Base-by-base conservation (phyloP, 2,797 vertebrate species). In the Monodelphis domestica region DNA sequence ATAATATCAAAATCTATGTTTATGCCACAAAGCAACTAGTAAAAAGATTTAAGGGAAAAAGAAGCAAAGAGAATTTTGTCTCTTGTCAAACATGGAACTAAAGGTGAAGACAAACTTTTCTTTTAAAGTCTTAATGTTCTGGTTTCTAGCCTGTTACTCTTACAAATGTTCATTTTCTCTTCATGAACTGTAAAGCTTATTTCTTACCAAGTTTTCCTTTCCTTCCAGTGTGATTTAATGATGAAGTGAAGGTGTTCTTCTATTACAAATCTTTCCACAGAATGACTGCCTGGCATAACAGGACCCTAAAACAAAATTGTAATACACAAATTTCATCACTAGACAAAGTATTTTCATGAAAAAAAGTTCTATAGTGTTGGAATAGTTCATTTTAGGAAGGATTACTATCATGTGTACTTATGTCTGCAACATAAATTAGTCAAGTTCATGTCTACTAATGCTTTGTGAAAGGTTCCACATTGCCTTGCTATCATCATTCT, bases 211-310 rank as follows among this genome's bases (percentile, higher is more conserved):
- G 99, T 99, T 96, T 99, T 99, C 96, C 99, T 99, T 98, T 99
- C 99, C 93, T 97, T 99, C 99, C 99, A 99, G 98, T 99, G 99
- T 91, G 99, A 99, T 96, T 99, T 99, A 96, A 99, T 99, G 96
- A 99, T 99, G 97, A 98, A 99, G 94, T 99, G 99, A 93, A 99
- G 99, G 97, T 99, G 99, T 97, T 99, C 99, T 96, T 99, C 99
- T 70, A 99, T 99, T 87, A 99, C 99, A 98, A 99, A 99, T 96
- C 99, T 98, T 98, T 99, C 99, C 92, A 99, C 99, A 1, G 99
- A 99, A 97, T 99, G 99, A 97, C 99, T 99, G 92, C 99, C 99
- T 45, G 99, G 99, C 99, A 99, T 99, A 56, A 99, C 99, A 5
- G 99, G 99, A 90, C 99, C 99, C 99, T 99, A 84, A 56, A 87